Conservation (phyloP, 1,140 invertebrate genomes). For the Xylocopa sonorina region DNA sequence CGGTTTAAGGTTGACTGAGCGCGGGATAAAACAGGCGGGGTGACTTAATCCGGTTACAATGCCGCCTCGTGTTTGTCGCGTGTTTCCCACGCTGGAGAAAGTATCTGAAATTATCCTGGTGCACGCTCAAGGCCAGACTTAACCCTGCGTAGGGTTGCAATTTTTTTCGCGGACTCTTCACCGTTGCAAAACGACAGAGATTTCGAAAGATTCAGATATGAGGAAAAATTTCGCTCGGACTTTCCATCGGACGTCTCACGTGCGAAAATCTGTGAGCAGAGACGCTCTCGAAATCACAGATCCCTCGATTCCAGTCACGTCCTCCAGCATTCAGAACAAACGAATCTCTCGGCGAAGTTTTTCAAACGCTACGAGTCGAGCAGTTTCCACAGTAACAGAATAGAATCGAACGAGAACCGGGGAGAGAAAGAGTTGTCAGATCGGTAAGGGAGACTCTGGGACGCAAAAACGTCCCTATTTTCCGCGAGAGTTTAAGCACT, state of each 20-base stretch:
- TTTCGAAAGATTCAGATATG: too few species aligned
- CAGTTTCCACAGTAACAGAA: neutral
- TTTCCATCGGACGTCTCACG: too few species aligned
- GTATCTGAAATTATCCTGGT: neutral
- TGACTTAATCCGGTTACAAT: slow-evolving; percentile 9
- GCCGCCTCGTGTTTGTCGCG: neutral
- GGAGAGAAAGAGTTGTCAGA: neutral
- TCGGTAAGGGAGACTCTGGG: neutral
- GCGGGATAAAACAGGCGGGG: neutral
- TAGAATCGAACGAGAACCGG: too few species aligned
- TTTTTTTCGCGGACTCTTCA: too few species aligned
- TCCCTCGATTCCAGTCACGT: too few species aligned
- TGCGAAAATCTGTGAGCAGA: too few species aligned
- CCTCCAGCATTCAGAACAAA: neutral
- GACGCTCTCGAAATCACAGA: too few species aligned
- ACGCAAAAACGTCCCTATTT: neutral
- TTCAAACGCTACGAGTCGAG: neutral
- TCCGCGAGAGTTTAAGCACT: neutral
- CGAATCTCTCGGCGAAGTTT: neutral
- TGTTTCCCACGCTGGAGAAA: neutral
- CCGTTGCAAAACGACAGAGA: too few species aligned
- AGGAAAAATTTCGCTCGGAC: too few species aligned
- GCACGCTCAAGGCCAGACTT: too few species aligned
- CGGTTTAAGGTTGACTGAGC: neutral
- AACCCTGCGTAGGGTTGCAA: too few species aligned